phyloP scores from a whole-genome alignment of 2,888 invertebrate genomes.

The Lacanobia oleracea region DNA sequence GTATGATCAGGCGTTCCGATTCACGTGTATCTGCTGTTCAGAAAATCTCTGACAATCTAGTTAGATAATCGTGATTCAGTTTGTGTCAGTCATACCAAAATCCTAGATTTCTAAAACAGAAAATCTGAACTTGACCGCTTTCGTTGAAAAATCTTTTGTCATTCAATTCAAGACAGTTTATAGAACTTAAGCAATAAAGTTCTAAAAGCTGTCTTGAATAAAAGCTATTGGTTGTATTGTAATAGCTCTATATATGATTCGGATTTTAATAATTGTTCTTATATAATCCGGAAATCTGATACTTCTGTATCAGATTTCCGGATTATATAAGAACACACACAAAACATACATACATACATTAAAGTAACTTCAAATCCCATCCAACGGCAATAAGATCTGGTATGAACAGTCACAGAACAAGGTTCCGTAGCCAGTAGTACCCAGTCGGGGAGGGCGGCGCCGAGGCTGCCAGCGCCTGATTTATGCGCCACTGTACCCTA shows the following conservation, averaged over 20 bases:
- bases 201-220: too few species aligned
- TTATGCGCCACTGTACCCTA: conserved; percentile 66
- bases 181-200: too few species aligned
- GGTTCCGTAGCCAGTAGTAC: conserved; percentile 21
- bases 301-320: too few species aligned
- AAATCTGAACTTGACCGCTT: background rate
- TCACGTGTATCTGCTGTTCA: background rate
- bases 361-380: background rate
- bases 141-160: too few species aligned
- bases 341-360: background rate
- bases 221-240: background rate
- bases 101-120: background rate
- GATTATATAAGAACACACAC: too few species aligned
- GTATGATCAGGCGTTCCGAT: background rate
- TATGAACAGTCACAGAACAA: conserved; percentile 19
- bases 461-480: conserved; percentile 64
- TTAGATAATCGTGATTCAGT: background rate
- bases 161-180: background rate
- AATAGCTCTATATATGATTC: too few species aligned
- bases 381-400: conserved; percentile 4
- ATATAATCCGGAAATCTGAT: background rate
- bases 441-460: conserved; percentile 44
- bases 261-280: background rate
- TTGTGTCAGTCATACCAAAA: background rate
- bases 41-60: background rate